Base-by-base conservation (phyloP, 2,797 vertebrate species). In the Cottoperca gobio region DNA sequence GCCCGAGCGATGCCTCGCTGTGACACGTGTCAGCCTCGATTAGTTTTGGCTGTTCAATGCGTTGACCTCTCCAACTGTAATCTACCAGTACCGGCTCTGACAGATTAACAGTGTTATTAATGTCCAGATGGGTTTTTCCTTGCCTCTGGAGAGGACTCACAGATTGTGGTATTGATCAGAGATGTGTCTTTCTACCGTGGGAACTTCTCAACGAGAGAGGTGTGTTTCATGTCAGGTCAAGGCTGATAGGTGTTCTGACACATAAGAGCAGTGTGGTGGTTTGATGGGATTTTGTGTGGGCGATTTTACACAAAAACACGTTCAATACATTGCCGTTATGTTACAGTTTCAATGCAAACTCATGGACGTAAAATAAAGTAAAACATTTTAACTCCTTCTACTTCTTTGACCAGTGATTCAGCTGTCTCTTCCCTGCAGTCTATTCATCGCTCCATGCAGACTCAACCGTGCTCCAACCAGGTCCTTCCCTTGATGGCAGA, bases 1-100 rank as follows among this genome's bases (percentile, higher is more conserved):
- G 66, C 63, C 78, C 19, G 19, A 79, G 76, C 87, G 37, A 70
- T 82, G 83, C 86, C 70, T 85, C 60, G n/a, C 78, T 85, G 87
- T 86, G 92, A 92, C 87, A 86, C 78, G 73, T 89, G 92, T 92
- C 92, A 93, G 77, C 87, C 84, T 88, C 73, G n/a, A 89, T 94
- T 87, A 86, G 80, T 88, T 88, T 80, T 78, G 75, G 87, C 81
- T 80, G 66, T 83, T 87, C 75, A 85, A 78, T 70, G 73, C 73
- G 23, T 73, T 67, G 82, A 85, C 81, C 79, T 83, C 83, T 81
- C 55, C 40, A 49, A 63, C 81, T 82, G 70, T 68, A 77, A 80
- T 89, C 82, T 79, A 79, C 58, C 84, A 81, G 70, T 49, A 70
- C 64, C 11, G 2, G 58, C 68, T 75, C 68, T 83, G 76, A 89